Conservation (phyloP, 2,113 vertebrate species). For the Numenius arquata region DNA sequence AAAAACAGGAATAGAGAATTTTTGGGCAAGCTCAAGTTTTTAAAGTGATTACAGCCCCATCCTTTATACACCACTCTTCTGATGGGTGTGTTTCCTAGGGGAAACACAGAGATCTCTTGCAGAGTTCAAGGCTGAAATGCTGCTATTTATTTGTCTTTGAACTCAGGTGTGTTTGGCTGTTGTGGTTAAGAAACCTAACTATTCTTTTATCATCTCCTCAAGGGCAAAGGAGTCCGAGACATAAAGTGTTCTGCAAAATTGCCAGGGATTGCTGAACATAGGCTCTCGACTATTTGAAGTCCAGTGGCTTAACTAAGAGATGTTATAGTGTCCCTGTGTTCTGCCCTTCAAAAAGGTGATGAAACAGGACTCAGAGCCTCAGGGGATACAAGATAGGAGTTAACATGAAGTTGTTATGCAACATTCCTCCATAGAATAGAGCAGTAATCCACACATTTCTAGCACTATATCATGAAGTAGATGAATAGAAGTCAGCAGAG, state of each 20-base stretch:
- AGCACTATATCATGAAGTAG: neutral
- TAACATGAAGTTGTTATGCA: neutral
- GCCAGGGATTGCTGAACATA: neutral
- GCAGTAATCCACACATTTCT: neutral
- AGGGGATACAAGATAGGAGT: neutral
- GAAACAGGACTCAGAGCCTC: neutral
- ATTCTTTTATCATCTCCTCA: neutral
- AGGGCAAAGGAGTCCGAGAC: neutral
- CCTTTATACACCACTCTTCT: neutral
- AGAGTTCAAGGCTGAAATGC: neutral
- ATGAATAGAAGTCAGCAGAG: neutral
- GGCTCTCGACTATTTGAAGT: neutral
- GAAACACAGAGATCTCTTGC: neutral
- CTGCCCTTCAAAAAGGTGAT: neutral
- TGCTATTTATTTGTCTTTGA: neutral
- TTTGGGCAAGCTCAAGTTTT: neutral
- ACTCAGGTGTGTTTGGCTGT: neutral
- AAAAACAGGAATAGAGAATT: neutral
- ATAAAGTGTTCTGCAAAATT: neutral
- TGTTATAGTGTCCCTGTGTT: accelerated
- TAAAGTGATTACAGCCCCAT: neutral
- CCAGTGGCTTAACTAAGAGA: neutral
- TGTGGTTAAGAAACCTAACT: neutral
- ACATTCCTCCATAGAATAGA: neutral
- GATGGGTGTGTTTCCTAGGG: neutral